Base-by-base conservation (phyloP, 2,888 invertebrate genomes). In the Heteropelma amictum region DNA sequence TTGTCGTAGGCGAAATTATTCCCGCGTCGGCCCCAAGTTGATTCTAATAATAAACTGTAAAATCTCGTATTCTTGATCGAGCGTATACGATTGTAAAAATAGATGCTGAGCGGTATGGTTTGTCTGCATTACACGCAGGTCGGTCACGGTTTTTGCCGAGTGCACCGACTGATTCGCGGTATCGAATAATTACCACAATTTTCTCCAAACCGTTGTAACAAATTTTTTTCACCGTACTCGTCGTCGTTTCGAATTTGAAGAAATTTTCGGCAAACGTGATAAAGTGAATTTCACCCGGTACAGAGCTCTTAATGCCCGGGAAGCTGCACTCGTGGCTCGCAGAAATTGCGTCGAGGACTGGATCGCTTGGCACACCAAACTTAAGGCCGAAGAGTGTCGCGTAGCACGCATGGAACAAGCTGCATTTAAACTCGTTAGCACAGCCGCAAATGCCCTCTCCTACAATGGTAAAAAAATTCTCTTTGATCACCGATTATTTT, bases 361-460 rank as follows among this genome's bases (percentile, higher is more conserved):
- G 88, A 89, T 89, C 78, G 88, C 87, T 69, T 88, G 89, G 88
- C 88, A 89, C 77, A 83, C 88, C 23, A 85, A 85, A 74, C 82
- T 89, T 56, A 85, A 86, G 71, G 86, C 86, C 30, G 89, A 89
- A 72, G 89, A 89, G 75, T 86, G 85, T 72, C 87, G 86, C 61
- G 86, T 89, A 35, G 85, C 86, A 74, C 87, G 86, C 68, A 89
- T 89, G 89, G 89, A 89, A 81, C 85, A 88, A 64, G 84, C 88
- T 47, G 87, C 88, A 23, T 84, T 85, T 67, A 89, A 88, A 78
- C 86, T 89, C 61, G 85, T 88, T 77, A 86, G 84, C 70, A 86
- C 87, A 40, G 85, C 87, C 14, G 86, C 89, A 10, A 87, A 87
- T 75, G 87, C 84, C 71, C 81, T 88, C 45, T 83, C 85, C 28